These are phyloP conservation scores for Cricetomys ansorgei DNA, from an alignment of 2,113 vertebrate genomes.

Conservation along the genomic window DNA sequence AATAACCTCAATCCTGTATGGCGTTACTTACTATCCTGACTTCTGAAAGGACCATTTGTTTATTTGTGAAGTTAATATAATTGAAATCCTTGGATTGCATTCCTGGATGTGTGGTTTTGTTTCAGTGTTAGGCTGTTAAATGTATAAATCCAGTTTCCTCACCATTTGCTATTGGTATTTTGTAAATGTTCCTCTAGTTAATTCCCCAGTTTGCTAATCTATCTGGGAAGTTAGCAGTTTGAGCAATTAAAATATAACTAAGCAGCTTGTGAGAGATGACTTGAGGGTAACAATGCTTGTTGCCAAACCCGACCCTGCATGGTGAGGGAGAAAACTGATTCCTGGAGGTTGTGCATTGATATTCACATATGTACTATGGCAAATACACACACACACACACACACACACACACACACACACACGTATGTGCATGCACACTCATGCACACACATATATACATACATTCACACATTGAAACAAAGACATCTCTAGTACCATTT, in stretches of 20 bases:
- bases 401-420: neutral
- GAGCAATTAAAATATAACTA: neutral
- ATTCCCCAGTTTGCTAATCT: neutral
- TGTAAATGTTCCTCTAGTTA: neutral
- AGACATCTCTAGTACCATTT: neutral
- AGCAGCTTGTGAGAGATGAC: neutral
- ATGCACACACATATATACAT: neutral
- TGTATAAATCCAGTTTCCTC: neutral
- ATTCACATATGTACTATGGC: neutral
- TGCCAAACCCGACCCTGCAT: neutral
- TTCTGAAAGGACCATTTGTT: neutral
- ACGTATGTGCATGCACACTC: neutral
- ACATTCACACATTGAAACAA: neutral
- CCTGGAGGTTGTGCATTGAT: no score
- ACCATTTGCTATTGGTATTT: neutral
- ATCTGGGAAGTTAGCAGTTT: neutral
- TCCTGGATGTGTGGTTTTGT: neutral
- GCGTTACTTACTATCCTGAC: neutral
- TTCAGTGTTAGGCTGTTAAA: neutral
- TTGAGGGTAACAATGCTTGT: neutral
- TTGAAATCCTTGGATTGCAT: neutral
- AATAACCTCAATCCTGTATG: neutral
- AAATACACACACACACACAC: neutral
- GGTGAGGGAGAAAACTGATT: neutral
- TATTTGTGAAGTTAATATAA: neutral